Evolutionary conservation across 2,113 vertebrate genomes (phyloP).

Genomic region (Trochalopteron elliotii): DNA sequence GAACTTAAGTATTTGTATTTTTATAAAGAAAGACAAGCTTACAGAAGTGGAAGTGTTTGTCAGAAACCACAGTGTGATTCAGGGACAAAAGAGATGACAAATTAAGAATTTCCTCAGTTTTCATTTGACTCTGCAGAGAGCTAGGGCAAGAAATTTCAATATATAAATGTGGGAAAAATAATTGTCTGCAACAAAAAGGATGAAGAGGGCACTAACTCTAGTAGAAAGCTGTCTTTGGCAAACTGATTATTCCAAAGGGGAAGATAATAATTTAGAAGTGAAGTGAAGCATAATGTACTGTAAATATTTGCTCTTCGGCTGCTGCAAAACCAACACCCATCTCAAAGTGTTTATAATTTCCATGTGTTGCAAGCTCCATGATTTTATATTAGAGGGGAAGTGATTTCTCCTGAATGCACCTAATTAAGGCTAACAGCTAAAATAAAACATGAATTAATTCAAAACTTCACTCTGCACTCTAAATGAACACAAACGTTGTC

Average conservation of each 20-base stretch:
- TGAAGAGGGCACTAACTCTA: not conserved
- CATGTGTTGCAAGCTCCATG: not conserved
- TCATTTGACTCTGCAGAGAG: not conserved
- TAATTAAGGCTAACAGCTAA: constrained; percentile 56
- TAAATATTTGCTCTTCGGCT: constrained; percentile 62
- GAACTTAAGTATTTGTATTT: not conserved
- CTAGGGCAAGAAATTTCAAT: not conserved
- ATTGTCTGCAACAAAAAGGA: not conserved
- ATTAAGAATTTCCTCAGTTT: not conserved
- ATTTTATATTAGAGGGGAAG: constrained; percentile 41
- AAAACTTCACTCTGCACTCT: not conserved
- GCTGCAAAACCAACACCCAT: constrained; percentile 50
- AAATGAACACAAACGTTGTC: constrained; percentile 35
- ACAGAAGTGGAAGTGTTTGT: not conserved
- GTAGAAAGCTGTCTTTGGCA: not conserved
- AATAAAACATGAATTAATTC: constrained; percentile 52
- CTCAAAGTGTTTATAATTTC: constrained; percentile 66
- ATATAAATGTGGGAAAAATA: not conserved
- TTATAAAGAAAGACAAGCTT: not conserved
- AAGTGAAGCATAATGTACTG: constrained; percentile 13
- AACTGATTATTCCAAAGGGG: constrained; percentile 30
- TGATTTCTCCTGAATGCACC: constrained; percentile 38
- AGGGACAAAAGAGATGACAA: not conserved
- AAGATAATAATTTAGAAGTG: constrained; percentile 52
- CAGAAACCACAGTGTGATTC: not conserved